Evolutionary conservation across 2,888 invertebrate species (phyloP).

Genomic region (Stratiomys singularior): DNA sequence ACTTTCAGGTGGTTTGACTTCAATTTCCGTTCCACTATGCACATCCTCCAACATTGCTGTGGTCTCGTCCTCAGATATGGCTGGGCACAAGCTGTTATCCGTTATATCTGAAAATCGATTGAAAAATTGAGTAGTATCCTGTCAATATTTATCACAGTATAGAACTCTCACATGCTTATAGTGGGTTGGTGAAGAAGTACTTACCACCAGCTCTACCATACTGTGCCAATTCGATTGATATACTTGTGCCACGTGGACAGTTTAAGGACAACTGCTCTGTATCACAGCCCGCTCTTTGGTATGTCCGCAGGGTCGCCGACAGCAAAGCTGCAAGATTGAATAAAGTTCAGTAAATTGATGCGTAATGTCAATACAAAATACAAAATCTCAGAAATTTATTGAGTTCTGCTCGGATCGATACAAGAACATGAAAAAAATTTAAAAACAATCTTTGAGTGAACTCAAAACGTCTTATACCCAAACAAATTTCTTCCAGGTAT

Average conservation of each 20-base stretch:
- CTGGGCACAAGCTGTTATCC: conserved; percentile 64
- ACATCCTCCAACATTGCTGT: conserved; percentile 60
- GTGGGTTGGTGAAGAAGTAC: conserved; percentile 27
- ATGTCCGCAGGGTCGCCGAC: conserved; percentile 89
- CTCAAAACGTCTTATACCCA: too few relatives aligned
- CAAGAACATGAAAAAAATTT: too few relatives aligned
- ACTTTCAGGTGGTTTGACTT: conserved; percentile 70
- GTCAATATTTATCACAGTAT: too few relatives aligned
- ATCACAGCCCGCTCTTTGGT: conserved; percentile 92
- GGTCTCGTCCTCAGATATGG: conserved; percentile 61
- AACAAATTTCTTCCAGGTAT: too few relatives aligned
- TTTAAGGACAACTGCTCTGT: conserved; percentile 86
- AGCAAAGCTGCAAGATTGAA: conserved; percentile 63
- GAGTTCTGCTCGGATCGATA: too few relatives aligned
- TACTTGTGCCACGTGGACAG: conserved; percentile 92
- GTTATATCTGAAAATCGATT: conserved; percentile 58
- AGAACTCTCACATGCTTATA: background rate
- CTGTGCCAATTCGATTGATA: conserved; percentile 90
- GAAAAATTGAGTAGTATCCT: too few relatives aligned
- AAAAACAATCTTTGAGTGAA: too few relatives aligned
- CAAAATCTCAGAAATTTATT: too few relatives aligned
- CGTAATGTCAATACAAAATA: too few relatives aligned
- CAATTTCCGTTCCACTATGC: conserved; percentile 66
- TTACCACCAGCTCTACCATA: conserved; percentile 75
- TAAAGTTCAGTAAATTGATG: background rate